Evolutionary conservation across 2,113 vertebrate species (phyloP).

Genomic region (rabbit (Oryctolagus cuniculus)): DNA sequence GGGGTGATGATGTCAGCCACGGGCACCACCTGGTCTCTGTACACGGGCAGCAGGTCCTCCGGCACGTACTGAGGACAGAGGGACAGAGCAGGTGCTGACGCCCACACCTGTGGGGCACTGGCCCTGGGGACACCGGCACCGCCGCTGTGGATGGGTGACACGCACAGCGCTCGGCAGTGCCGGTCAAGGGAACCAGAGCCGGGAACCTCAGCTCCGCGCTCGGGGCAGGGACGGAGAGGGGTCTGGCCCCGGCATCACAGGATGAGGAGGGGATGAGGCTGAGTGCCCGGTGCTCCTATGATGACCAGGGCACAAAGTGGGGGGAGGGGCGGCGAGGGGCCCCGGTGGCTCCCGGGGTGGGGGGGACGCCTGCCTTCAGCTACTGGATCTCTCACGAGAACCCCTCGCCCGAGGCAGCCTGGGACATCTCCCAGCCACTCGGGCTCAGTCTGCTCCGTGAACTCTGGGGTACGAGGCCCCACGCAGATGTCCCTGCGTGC

Average conservation of each 20-base stretch:
- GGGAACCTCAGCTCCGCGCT: not conserved
- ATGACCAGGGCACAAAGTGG: no score
- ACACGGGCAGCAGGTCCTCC: slow-evolving; percentile 96
- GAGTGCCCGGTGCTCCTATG: no score
- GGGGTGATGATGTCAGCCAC: slow-evolving; percentile 98
- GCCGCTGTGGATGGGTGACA: no score
- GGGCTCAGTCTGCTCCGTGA: not conserved
- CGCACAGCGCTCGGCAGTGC: no score
- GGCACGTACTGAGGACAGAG: slow-evolving; percentile 93
- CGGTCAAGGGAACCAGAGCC: not conserved
- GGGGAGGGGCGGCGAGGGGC: no score
- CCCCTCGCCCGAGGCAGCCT: not conserved
- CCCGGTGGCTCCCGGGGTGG: no score
- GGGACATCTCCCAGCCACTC: no score
- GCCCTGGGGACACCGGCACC: not conserved
- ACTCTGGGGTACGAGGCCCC: no score
- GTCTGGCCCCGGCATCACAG: no score
- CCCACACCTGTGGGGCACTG: not conserved
- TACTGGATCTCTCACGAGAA: not conserved
- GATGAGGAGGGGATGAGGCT: not conserved
- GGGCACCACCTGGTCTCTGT: slow-evolving; percentile 96
- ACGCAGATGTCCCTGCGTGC: rapidly evolving
- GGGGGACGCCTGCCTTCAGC: no score
- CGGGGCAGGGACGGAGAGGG: not conserved
- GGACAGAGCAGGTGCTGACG: not conserved